Evolutionary conservation across 2,888 invertebrate species (phyloP).

Genomic region (Cybosia mesomella): DNA sequence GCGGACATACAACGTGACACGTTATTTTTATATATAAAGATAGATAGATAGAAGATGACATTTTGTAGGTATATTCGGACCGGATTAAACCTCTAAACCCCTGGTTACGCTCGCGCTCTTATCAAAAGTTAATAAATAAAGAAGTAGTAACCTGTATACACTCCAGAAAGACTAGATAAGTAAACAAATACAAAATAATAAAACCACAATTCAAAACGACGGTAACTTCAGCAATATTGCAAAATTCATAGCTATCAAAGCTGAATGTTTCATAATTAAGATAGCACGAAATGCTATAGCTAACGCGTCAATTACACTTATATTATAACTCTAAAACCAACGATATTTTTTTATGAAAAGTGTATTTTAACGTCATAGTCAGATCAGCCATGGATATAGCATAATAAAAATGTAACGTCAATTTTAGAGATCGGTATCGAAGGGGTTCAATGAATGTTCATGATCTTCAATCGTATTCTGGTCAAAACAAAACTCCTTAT

Average conservation of each 20-base stretch:
- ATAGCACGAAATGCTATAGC: slow-evolving; percentile 24
- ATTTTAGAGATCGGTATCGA: not conserved
- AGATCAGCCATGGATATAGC: not conserved
- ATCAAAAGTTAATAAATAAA: not conserved
- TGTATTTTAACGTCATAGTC: slow-evolving; percentile 16
- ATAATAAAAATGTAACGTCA: not conserved
- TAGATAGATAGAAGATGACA: no score
- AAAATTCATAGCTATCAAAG: not conserved
- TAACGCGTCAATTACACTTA: slow-evolving; percentile 29
- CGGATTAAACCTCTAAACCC: no score
- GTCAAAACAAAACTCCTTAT: no score
- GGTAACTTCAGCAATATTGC: no score
- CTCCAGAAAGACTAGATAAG: not conserved
- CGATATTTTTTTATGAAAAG: slow-evolving; percentile 30
- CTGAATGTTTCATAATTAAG: slow-evolving; percentile 19
- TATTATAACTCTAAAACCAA: slow-evolving; percentile 30
- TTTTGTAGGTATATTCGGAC: not conserved
- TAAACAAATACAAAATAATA: no score
- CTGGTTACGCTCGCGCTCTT: not conserved
- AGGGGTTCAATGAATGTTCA: not conserved
- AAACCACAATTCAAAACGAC: no score
- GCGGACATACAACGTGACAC: no score
- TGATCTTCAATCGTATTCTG: no score
- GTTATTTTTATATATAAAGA: no score
- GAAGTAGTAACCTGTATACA: not conserved